Conservation (phyloP, 2,797 vertebrate genomes). For the Platyrinchus mystaceus region DNA sequence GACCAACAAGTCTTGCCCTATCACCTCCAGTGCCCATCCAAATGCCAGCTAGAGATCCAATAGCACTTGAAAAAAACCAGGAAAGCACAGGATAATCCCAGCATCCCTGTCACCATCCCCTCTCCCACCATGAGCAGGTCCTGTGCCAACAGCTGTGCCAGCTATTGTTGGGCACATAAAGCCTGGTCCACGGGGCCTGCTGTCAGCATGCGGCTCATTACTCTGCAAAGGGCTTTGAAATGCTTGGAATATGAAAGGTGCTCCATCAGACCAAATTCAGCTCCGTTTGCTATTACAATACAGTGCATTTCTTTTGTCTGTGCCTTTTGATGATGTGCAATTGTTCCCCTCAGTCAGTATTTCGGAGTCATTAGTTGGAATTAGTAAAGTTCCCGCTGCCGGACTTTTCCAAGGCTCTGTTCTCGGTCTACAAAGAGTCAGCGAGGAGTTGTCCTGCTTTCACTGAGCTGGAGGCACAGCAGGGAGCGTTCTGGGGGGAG, state of each 20-base stretch:
- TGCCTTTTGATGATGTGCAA: neutral
- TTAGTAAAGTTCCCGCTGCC: conserved; percentile 11
- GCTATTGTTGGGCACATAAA: conserved; percentile 38
- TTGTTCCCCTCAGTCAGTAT: conserved; percentile 37
- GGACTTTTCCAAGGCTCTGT: conserved; percentile 27
- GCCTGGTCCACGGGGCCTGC: neutral
- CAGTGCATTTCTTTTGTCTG: conserved; percentile 6
- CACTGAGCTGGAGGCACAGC: neutral
- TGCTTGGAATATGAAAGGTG: conserved; percentile 27
- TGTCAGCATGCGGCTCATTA: conserved; percentile 9
- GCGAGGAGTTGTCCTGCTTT: conserved; percentile 19
- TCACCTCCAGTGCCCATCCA: neutral
- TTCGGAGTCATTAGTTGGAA: conserved; percentile 18
- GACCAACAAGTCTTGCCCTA: neutral
- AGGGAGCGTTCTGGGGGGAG: neutral
- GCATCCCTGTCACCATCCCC: neutral
- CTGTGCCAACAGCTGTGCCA: neutral
- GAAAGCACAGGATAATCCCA: neutral
- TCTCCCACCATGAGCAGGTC: neutral
- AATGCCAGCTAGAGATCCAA: neutral
- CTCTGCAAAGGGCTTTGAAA: conserved; percentile 55
- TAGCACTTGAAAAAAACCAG: neutral
- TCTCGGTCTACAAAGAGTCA: conserved; percentile 17
- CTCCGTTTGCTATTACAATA: conserved; percentile 28
- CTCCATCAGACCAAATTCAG: conserved; percentile 27